Evolutionary conservation across 2,113 vertebrate genomes (phyloP).

Genomic region (Mobula hypostoma): DNA sequence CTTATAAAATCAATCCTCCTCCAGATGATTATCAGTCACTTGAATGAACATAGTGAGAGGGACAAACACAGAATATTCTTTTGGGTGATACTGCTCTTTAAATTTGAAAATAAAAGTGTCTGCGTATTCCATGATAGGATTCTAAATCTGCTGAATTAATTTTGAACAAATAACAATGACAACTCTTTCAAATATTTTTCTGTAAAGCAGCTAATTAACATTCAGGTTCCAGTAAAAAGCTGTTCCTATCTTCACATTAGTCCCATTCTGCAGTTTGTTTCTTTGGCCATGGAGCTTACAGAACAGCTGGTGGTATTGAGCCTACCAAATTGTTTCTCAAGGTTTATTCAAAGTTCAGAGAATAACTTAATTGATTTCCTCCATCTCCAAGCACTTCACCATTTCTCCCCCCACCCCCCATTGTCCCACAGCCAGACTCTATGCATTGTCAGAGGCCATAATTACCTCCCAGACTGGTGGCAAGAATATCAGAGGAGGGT

Average conservation of each 20-base stretch:
- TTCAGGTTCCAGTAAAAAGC: background rate
- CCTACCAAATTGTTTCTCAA: background rate
- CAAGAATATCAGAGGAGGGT: no score
- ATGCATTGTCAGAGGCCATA: no score
- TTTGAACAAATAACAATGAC: background rate
- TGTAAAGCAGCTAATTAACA: background rate
- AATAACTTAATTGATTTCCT: background rate
- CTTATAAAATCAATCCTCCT: background rate
- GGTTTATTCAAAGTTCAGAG: background rate
- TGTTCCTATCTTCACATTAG: background rate
- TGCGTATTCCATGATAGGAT: background rate
- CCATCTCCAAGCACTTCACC: no score
- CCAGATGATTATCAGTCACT: background rate
- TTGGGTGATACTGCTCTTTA: slow-evolving; percentile 23
- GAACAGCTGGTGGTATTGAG: background rate
- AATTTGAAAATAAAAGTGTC: background rate
- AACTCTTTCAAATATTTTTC: background rate
- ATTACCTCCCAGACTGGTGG: no score
- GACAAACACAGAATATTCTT: background rate
- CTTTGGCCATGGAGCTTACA: no score
- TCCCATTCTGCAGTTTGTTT: background rate
- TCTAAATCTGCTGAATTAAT: background rate
- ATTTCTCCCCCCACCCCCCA: no score
- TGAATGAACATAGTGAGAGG: background rate
- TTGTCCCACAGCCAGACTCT: no score